These are phyloP conservation scores for Amblyopsis hoosieri DNA, from an alignment of 2,797 vertebrate species.

Conservation along the genomic window DNA sequence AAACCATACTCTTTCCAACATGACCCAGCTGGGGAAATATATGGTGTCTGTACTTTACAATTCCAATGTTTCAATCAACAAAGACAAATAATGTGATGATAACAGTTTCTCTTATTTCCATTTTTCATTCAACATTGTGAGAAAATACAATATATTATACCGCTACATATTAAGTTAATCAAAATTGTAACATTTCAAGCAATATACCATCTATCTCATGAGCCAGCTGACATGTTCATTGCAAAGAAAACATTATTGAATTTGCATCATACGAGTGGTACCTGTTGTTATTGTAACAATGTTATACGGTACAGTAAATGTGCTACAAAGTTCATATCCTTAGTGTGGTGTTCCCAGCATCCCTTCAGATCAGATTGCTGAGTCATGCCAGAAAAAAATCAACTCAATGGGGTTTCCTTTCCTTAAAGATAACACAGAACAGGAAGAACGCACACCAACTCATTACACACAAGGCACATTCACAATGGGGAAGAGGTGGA, in stretches of 20 bases:
- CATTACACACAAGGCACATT: conserved; percentile 51
- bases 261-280: too few relatives aligned
- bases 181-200: too few relatives aligned
- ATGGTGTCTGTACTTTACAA: conserved; percentile 19
- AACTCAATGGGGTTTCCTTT: conserved; percentile 47
- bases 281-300: too few relatives aligned
- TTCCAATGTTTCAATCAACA: conserved; percentile 1
- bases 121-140: not conserved
- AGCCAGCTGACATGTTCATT: too few relatives aligned
- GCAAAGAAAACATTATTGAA: too few relatives aligned
- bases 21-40: conserved; percentile 37
- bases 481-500: conserved; percentile 49
- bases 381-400: conserved; percentile 46
- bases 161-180: too few relatives aligned
- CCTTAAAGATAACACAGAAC: conserved; percentile 53
- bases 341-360: not conserved
- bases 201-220: too few relatives aligned
- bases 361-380: conserved; percentile 42
- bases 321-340: not conserved
- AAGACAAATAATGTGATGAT: conserved; percentile 2
- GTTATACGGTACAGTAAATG: too few relatives aligned
- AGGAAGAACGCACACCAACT: conserved; percentile 61
- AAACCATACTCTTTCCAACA: conserved; percentile 36
- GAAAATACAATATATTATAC: not conserved
- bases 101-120: not conserved